These are phyloP conservation scores for Drosophila malerkotliana DNA, from an alignment of 1,140 invertebrate species.

Conservation along the genomic window DNA sequence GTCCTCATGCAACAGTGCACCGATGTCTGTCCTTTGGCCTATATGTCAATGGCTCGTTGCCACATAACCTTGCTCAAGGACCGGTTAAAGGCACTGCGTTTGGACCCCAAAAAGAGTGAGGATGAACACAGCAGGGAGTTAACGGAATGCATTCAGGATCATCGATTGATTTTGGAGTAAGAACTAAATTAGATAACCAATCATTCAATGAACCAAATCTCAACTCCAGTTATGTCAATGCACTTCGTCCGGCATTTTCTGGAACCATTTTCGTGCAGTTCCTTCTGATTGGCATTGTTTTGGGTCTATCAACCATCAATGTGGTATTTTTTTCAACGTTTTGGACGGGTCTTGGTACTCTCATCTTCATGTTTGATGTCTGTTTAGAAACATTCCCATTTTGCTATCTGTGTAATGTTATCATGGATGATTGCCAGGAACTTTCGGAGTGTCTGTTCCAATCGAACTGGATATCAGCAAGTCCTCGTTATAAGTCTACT, in stretches of 20 bases:
- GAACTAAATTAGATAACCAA: background rate
- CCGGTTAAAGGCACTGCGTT: slow-evolving; percentile 22
- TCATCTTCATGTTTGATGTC: slow-evolving; percentile 36
- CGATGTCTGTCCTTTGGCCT: slow-evolving; percentile 52
- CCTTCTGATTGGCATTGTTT: slow-evolving; percentile 34
- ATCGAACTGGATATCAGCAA: slow-evolving; percentile 53
- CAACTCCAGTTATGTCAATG: slow-evolving; percentile 43
- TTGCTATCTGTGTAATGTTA: slow-evolving; percentile 57
- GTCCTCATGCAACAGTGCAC: slow-evolving; percentile 54
- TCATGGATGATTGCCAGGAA: slow-evolving; percentile 44
- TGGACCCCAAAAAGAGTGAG: slow-evolving; percentile 10
- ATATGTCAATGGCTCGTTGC: slow-evolving; percentile 36
- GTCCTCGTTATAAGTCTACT: slow-evolving; percentile 35
- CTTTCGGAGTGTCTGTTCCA: slow-evolving; percentile 50
- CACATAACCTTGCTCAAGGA: slow-evolving; percentile 46
- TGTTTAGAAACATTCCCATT: slow-evolving; percentile 56
- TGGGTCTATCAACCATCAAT: slow-evolving; percentile 36
- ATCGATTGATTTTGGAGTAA: slow-evolving; percentile 56
- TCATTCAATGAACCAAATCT: background rate
- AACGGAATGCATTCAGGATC: slow-evolving; percentile 50
- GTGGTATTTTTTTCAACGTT: slow-evolving; percentile 41
- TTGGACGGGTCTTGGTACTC: slow-evolving; percentile 21
- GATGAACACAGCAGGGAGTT: slow-evolving; percentile 44
- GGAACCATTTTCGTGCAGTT: slow-evolving; percentile 43
- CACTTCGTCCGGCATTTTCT: slow-evolving; percentile 36